A percentile compares a stretch with the other conserved stretches of the same genome.
Conservation (phyloP, 2,113 vertebrate species). For the Triplophysa dalaica region DNA sequence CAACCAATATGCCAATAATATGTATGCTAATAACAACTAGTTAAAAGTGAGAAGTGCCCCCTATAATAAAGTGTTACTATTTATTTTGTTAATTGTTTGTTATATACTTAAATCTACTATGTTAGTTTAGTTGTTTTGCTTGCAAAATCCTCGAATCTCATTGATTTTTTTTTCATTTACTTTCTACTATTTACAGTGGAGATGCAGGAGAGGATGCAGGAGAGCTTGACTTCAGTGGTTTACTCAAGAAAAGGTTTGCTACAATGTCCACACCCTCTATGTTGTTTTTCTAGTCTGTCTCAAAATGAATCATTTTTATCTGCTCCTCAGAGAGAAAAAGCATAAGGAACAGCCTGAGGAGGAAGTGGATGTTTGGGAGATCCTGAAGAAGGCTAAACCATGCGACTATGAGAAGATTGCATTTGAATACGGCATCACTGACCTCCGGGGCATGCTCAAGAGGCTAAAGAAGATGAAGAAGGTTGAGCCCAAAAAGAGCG, state of each 20-base stretch:
- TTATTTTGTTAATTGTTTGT: neutral
- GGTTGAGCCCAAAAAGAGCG: slow-evolving; percentile 82
- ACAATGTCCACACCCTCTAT: neutral
- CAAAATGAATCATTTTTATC: neutral
- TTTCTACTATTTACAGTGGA: slow-evolving; percentile 65
- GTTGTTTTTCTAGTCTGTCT: neutral
- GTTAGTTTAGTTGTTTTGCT: neutral
- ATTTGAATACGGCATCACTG: slow-evolving; percentile 90
- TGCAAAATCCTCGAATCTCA: neutral
- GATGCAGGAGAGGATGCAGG: slow-evolving; percentile 77
- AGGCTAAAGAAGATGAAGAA: slow-evolving; percentile 85
- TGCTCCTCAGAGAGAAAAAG: slow-evolving; percentile 41
- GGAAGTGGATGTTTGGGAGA: slow-evolving; percentile 84
- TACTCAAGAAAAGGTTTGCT: slow-evolving; percentile 88
- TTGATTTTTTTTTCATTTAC: neutral
- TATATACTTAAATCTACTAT: neutral
- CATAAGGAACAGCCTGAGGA: slow-evolving; percentile 65
- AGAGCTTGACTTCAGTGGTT: slow-evolving; percentile 86
- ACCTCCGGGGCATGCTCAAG: slow-evolving; percentile 88
- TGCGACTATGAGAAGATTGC: slow-evolving; percentile 92
- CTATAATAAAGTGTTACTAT: no score
- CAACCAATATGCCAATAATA: no score
- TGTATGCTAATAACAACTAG: no score
- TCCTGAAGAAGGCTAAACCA: slow-evolving; percentile 85
- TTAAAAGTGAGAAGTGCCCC: no score